phyloP scores from a whole-genome alignment of 2,888 invertebrate genomes.

The Tinea semifulvella region DNA sequence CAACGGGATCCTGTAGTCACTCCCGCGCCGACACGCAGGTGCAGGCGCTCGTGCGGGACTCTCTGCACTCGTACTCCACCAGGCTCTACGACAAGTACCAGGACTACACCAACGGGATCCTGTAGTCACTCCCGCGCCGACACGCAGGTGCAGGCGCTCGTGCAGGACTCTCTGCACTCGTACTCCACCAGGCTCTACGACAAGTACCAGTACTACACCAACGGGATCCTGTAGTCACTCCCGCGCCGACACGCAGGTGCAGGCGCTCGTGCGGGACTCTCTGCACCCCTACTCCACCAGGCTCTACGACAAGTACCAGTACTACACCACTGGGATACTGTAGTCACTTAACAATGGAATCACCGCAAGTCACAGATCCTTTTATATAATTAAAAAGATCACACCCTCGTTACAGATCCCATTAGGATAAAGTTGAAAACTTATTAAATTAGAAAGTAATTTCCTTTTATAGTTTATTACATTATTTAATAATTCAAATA shows the following conservation, averaged over 20 bases:
- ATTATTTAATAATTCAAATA: too few relatives aligned
- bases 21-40: slow-evolving; percentile 62
- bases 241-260: slow-evolving; percentile 82
- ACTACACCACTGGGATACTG: slow-evolving; percentile 96
- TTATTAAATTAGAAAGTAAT: too few relatives aligned
- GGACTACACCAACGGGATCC: slow-evolving; percentile 97
- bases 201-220: not conserved
- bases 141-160: slow-evolving; percentile 80
- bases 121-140: slow-evolving; percentile 42
- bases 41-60: slow-evolving; percentile 73
- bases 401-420: too few relatives aligned
- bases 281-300: slow-evolving; percentile 96
- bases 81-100: slow-evolving; percentile 99
- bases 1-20: slow-evolving; percentile 85
- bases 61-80: slow-evolving; percentile 95
- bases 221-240: not conserved
- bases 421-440: too few relatives aligned
- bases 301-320: slow-evolving; percentile 99
- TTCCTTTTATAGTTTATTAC: too few relatives aligned
- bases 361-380: too few relatives aligned
- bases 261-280: slow-evolving; percentile 93
- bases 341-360: too few relatives aligned
- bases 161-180: slow-evolving; percentile 94
- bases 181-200: slow-evolving; percentile 96
- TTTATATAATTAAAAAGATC: too few relatives aligned